Evolutionary conservation across 2,113 vertebrate species (phyloP), one percentile per base, ranked within the genome.

Genomic region (Promerops cafer): DNA sequence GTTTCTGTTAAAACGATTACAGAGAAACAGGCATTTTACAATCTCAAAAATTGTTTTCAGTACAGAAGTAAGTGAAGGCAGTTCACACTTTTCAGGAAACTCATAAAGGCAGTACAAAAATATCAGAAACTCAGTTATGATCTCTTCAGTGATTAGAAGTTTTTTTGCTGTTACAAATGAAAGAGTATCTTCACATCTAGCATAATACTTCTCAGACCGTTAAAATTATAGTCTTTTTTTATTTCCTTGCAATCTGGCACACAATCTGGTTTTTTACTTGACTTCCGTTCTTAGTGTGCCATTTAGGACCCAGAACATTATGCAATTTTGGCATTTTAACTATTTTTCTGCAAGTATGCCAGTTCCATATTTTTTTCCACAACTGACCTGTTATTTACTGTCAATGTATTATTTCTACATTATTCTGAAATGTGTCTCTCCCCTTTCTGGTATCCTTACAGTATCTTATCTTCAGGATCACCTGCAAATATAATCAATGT

Each of bases 21-120:
- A 27, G 44, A 80, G 56, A 70, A 95, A 86, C 24, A 74, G 19
- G 59, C 85, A 42, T 88, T 93, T 91, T 64, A 86, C 50, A 81
- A 45, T 68, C 59, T 83, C 60, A 85, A 31, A 91, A 86, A n/a
- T 66, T 70, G 22, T 52, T 90, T 95, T 86, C 47, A 40, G 39
- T 77, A 71, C 42, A 90, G 68, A 78, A 91, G 27, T 78, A 57
- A 91, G 89, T 24, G 20, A 83, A 86, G 24, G 79, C 37, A 66
- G 39, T 71, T 96, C 76, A 92, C 60, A 71, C 96, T 94, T 95
- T 96, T 87, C 90, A 95, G 94, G 96, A 96, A 96, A 93, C 75
- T 93, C 88, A 54, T 82, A 94, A 90, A 96, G 27, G 30, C 35
- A 89, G 56, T 37, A 68, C 31, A 93, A 37, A 90, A 86, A 52